Percentiles rank a stretch among this genome's conserved stretches.
phyloP scores from a whole-genome alignment of 1,140 invertebrate genomes.

The Scaptomyza graminum region DNA sequence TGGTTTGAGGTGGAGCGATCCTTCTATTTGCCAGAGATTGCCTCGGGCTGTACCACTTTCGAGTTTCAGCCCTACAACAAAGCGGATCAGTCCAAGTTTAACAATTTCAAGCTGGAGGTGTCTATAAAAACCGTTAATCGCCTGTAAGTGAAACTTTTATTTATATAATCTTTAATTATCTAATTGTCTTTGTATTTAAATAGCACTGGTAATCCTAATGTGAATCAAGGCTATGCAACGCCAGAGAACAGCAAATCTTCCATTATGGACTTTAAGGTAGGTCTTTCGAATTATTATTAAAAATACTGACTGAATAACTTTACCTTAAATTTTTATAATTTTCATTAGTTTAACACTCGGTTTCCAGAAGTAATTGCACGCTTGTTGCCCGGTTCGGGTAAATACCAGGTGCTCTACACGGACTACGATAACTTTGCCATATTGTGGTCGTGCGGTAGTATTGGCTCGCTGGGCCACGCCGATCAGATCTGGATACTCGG shows the following conservation, averaged over 20 bases:
- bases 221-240: conserved; percentile 77
- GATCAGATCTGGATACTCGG: conserved; percentile 88
- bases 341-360: conserved; percentile 85
- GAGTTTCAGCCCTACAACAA: conserved; percentile 84
- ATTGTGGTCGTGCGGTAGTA: conserved; percentile 88
- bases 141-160: conserved; percentile 85
- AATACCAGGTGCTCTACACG: conserved; percentile 88
- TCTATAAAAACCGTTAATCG: conserved; percentile 86
- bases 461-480: conserved; percentile 84
- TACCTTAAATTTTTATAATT: not conserved
- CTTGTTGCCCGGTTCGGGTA: conserved; percentile 88
- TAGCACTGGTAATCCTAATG: conserved; percentile 78
- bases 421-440: conserved; percentile 89
- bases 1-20: conserved; percentile 90
- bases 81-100: conserved; percentile 80
- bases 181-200: not conserved
- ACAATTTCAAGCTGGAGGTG: conserved; percentile 85
- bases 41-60: conserved; percentile 87
- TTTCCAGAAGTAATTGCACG: conserved; percentile 87
- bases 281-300: not conserved
- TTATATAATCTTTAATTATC: not conserved
- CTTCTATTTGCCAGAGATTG: conserved; percentile 88
- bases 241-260: conserved; percentile 79
- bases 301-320: not conserved
- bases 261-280: conserved; percentile 83